These are phyloP conservation scores for Cataglyphis altisquamis DNA, from an alignment of 2,888 invertebrate genomes.

Conservation along the genomic window DNA sequence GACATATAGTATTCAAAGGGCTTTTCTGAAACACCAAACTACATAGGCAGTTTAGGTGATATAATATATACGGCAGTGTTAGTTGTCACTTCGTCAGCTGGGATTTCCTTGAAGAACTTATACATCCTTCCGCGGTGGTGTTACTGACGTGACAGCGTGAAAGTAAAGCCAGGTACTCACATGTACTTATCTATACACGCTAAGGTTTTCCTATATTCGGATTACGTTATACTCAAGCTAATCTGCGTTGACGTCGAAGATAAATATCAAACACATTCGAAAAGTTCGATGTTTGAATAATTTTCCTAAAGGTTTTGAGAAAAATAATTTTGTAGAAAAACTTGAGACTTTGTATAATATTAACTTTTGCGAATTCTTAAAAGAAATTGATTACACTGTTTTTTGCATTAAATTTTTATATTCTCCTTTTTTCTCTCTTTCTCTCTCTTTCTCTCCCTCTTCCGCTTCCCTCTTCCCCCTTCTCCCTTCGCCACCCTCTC, in stretches of 20 bases:
- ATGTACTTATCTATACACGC: no score
- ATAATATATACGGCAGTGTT: not conserved
- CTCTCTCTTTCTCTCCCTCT: no score
- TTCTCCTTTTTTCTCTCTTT: not conserved
- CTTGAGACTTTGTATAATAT: not conserved
- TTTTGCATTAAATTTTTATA: conserved; percentile 2
- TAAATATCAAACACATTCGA: conserved; percentile 16
- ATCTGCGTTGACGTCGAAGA: not conserved
- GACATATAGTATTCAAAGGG: conserved; percentile 41
- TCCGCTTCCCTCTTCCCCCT: no score
- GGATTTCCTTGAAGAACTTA: conserved; percentile 47
- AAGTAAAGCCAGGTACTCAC: conserved; percentile 10
- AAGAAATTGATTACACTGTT: not conserved
- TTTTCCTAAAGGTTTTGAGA: not conserved
- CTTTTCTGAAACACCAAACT: conserved; percentile 43
- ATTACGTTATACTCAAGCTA: not conserved
- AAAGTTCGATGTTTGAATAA: not conserved
- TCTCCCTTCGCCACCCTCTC: no score
- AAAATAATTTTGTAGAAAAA: conserved; percentile 15
- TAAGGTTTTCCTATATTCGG: not conserved
- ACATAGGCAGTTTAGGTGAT: conserved; percentile 34
- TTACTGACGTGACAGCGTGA: conserved; percentile 52
- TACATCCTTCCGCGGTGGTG: conserved; percentile 29
- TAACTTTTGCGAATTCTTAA: conserved; percentile 1
- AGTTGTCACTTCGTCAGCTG: conserved; percentile 49